phyloP scores from a whole-genome alignment of 2,797 vertebrate species.

The Poecilia picta region DNA sequence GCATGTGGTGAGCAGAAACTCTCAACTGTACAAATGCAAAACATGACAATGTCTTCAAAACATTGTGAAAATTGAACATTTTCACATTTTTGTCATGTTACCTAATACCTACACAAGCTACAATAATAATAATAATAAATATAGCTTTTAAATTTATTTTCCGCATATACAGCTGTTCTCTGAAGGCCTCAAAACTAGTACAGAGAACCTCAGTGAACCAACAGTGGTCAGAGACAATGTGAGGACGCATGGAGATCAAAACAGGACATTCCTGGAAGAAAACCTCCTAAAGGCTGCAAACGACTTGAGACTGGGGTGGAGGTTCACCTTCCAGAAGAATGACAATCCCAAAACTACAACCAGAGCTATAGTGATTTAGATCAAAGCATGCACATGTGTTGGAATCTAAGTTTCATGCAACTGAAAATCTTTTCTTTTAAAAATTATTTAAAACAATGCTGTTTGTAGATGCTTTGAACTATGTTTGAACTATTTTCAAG shows the following conservation, averaged over 20 bases:
- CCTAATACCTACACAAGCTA: not conserved
- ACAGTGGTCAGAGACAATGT: not conserved
- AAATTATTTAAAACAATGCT: too few species aligned
- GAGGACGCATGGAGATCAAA: not conserved
- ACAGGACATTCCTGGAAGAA: too few species aligned
- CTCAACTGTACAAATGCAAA: conserved; percentile 35
- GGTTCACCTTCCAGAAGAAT: not conserved
- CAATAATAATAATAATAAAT: not conserved
- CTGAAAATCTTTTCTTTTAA: not conserved
- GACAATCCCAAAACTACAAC: not conserved
- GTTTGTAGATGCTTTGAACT: not conserved
- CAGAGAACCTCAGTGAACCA: not conserved
- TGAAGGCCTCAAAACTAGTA: not conserved
- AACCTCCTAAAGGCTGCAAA: not conserved
- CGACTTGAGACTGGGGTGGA: not conserved
- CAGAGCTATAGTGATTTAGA: too few species aligned
- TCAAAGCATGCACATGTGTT: too few species aligned
- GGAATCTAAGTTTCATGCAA: not conserved
- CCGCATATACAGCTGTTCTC: not conserved
- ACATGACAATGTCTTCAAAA: not conserved
- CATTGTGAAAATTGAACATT: too few species aligned
- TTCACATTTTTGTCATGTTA: not conserved
- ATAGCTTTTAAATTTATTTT: not conserved
- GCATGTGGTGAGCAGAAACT: conserved; percentile 55
- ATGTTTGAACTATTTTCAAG: not conserved